These are phyloP conservation scores for Podargus strigoides DNA, from an alignment of 2,797 vertebrate genomes.

Conservation along the genomic window DNA sequence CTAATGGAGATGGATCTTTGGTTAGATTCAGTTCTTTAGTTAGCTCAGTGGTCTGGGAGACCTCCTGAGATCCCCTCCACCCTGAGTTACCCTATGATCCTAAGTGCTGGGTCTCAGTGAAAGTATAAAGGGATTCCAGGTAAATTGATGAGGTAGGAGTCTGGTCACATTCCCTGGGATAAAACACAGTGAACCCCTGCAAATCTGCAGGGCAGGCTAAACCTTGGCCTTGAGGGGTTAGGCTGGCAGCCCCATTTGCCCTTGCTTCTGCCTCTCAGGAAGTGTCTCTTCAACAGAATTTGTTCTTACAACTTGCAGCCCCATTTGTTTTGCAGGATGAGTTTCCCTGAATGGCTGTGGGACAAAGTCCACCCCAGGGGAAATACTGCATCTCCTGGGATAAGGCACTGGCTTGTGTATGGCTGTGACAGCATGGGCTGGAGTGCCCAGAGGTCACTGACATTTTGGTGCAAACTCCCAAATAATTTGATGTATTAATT, in stretches of 20 bases:
- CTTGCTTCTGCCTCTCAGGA: not conserved
- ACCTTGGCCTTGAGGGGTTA: not conserved
- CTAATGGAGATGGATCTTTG: not conserved
- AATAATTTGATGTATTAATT: not conserved
- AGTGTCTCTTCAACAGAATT: not conserved
- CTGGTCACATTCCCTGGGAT: not conserved
- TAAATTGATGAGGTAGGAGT: not conserved
- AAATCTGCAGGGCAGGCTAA: not conserved
- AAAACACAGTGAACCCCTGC: not conserved
- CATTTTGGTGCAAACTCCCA: not conserved
- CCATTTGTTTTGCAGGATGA: not conserved
- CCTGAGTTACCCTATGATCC: not conserved
- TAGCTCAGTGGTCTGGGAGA: not conserved
- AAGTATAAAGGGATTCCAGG: not conserved
- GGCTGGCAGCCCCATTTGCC: not conserved
- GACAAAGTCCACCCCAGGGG: not conserved
- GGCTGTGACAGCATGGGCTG: not conserved
- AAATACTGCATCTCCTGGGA: not conserved
- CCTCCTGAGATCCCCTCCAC: not conserved
- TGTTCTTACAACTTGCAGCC: not conserved
- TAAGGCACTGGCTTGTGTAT: too few relatives aligned
- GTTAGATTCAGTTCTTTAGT: not conserved
- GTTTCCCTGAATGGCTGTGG: not conserved
- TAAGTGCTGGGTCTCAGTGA: not conserved
- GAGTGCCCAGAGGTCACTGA: not conserved